Base-by-base conservation (phyloP, 1,140 invertebrate genomes). In the Hylyphantes graminicola region DNA sequence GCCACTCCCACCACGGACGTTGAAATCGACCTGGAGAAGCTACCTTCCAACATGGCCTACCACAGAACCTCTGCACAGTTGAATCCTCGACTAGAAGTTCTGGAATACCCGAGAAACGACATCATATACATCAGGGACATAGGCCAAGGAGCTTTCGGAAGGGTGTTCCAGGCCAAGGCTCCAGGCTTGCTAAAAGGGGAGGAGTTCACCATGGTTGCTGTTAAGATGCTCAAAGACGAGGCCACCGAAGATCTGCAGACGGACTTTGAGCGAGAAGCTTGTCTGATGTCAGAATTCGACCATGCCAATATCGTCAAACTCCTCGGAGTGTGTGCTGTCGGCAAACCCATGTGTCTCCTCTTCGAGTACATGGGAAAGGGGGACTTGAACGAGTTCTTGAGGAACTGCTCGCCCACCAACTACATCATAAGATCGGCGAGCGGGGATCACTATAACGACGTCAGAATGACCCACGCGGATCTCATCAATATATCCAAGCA, bases 141-240 rank as follows among this genome's bases (percentile, higher is more conserved):
- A 76, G 97, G 97, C 0, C 96, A 98, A 89, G 97, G 97, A 53
- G 97, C 97, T 57, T 98, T 98, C 91, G 97, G 97, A 0, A 92
- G 96, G 87, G 97, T 99, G 0, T 98, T 98, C 89, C 95, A 92
- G 92, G 97, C 96, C 0, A 97, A 96, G 91, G 96, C 96, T 3
- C 96, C 96, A 1, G 94, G 94, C 6, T 89, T 98, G 1, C 91
- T 96, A 0, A 92, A 94, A 72, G 93, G 93, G 15, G 94, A 97
- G 91, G 96, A 97, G 87, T 96, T 96, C 85, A 96, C 96, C 0
- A 91, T 98, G 87, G 96, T 98, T 19, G 97, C 97, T 21, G 97
- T 99, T 0, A 99, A 99, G 92, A 98, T 98, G 94, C 90, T 99
- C 0, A 98, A 98, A 90, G 96, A 98, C 88, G 97, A 98, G 91